A percentile compares a stretch with the other conserved stretches of the same genome.
phyloP scores from a whole-genome alignment of 2,888 invertebrate species.

The Lacanobia oleracea region DNA sequence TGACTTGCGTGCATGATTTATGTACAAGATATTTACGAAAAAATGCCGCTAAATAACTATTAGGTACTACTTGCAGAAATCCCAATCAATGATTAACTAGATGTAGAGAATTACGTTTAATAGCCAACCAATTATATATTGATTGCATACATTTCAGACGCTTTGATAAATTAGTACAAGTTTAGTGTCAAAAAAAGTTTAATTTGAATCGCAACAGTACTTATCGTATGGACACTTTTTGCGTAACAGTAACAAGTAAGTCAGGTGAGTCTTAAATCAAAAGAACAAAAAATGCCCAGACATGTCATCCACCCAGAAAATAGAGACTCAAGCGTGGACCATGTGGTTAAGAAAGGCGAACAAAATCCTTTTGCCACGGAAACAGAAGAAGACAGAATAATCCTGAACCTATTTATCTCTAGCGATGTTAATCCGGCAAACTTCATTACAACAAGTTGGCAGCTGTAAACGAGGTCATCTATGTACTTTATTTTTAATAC shows the following conservation, averaged over 20 bases:
- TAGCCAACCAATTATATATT: slow-evolving; percentile 50
- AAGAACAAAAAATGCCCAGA: slow-evolving; percentile 39
- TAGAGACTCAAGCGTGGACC: slow-evolving; percentile 7
- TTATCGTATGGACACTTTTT: slow-evolving; percentile 21
- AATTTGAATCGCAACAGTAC: slow-evolving; percentile 34
- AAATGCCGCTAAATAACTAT: slow-evolving; percentile 2
- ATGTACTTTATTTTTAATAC: slow-evolving; percentile 67
- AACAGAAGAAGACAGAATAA: slow-evolving; percentile 57
- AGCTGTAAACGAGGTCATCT: slow-evolving; percentile 66
- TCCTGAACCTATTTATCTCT: slow-evolving; percentile 62
- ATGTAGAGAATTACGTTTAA: slow-evolving; percentile 32
- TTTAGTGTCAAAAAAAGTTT: slow-evolving; percentile 43
- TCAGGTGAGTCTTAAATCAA: slow-evolving; percentile 20
- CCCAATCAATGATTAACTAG: slow-evolving; percentile 34
- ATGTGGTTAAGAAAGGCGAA: slow-evolving; percentile 7
- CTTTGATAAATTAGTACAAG: slow-evolving; percentile 58
- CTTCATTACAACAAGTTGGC: slow-evolving; percentile 68
- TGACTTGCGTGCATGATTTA: slow-evolving; percentile 30
- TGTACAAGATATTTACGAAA: slow-evolving; percentile 24
- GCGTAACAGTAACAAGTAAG: slow-evolving; percentile 16
- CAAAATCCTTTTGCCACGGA: slow-evolving; percentile 48
- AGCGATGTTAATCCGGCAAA: slow-evolving; percentile 63
- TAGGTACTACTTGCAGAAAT: slow-evolving; percentile 36
- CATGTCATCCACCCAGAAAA: slow-evolving; percentile 23
- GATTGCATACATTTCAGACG: slow-evolving; percentile 47